phyloP scores from a whole-genome alignment of 2,888 invertebrate species.

The Leptinotarsa tumamoca region DNA sequence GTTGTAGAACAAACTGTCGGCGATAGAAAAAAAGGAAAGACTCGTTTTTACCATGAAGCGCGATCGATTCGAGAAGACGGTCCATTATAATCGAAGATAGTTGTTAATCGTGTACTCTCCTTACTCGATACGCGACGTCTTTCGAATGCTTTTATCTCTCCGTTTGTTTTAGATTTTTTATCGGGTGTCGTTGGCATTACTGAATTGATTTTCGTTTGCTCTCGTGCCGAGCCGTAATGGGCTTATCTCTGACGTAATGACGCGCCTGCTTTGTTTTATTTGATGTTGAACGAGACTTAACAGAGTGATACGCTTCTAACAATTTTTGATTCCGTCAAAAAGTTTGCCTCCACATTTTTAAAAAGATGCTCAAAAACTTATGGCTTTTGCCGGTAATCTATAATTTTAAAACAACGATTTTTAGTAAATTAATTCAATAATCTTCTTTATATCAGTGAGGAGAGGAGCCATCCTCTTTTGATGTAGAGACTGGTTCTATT shows the following conservation, averaged over 20 bases:
- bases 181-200: not conserved
- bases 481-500: too few relatives aligned
- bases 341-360: too few relatives aligned
- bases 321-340: too few relatives aligned
- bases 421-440: too few relatives aligned
- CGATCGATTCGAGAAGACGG: slow-evolving; percentile 41
- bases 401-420: too few relatives aligned
- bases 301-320: too few relatives aligned
- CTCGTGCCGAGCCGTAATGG: not conserved
- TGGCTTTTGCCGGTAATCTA: too few relatives aligned
- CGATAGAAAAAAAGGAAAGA: slow-evolving; percentile 38
- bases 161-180: slow-evolving; percentile 1
- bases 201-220: slow-evolving; percentile 10
- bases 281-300: not conserved
- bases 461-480: too few relatives aligned
- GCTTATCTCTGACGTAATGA: not conserved
- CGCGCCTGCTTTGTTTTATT: not conserved
- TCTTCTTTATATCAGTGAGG: too few relatives aligned
- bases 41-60: slow-evolving; percentile 46
- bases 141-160: slow-evolving; percentile 8
- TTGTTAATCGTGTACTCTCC: slow-evolving; percentile 39
- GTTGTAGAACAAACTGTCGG: slow-evolving; percentile 49
- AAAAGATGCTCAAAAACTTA: too few relatives aligned
- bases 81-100: slow-evolving; percentile 42
- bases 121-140: slow-evolving; percentile 27